A percentile compares a stretch with the other conserved stretches of the same genome.
These are phyloP conservation scores for Argya squamiceps DNA, from an alignment of 2,797 vertebrate genomes.

Conservation along the genomic window DNA sequence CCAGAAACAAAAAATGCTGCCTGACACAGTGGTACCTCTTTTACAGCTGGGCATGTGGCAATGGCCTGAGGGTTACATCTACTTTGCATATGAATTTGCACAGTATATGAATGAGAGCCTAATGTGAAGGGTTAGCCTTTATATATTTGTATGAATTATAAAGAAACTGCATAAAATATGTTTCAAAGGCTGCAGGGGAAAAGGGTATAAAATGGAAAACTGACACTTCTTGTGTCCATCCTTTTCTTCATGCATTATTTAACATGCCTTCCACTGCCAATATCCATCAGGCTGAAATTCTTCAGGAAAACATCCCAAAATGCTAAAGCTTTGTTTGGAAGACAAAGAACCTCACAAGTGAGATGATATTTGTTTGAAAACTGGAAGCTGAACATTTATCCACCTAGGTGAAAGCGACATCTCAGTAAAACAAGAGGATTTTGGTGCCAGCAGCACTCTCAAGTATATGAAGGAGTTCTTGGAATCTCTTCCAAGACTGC, in stretches of 20 bases:
- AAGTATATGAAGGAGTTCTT: not conserved
- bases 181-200: constrained; percentile 33
- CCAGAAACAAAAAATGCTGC: not conserved
- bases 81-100: constrained; percentile 34
- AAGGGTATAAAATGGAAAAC: constrained; percentile 17
- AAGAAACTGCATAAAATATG: constrained; percentile 34
- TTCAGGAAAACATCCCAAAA: not conserved
- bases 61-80: constrained; percentile 25
- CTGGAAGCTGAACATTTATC: not conserved
- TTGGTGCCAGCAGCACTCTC: not conserved
- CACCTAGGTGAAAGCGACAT: not conserved
- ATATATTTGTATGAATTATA: constrained; percentile 29
- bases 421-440: not conserved
- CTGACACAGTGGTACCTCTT: not conserved
- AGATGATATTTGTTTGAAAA: not conserved
- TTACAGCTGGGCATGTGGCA: not conserved
- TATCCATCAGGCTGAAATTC: constrained; percentile 14
- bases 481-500: not conserved
- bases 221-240: constrained; percentile 38
- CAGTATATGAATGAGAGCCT: not conserved
- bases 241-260: constrained; percentile 55
- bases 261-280: not conserved
- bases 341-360: not conserved
- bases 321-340: not conserved
- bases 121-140: constrained; percentile 23